phyloP scores from a whole-genome alignment of 2,888 invertebrate species.

The Microctonus brassicae region DNA sequence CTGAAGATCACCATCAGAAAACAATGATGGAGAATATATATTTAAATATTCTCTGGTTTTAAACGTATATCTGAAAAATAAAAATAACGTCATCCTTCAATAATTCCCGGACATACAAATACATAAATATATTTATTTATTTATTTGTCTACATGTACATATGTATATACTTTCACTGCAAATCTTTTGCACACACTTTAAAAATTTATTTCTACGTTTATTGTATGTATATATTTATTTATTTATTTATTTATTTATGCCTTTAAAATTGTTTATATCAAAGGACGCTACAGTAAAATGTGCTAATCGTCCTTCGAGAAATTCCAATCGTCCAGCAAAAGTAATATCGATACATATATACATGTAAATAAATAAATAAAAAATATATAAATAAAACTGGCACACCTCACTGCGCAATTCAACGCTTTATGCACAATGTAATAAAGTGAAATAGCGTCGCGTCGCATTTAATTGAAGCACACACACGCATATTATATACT shows the following conservation, averaged over 20 bases:
- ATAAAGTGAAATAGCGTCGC: slow-evolving; percentile 62
- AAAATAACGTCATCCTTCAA: not conserved
- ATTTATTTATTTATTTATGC: not conserved
- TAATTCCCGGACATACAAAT: not conserved
- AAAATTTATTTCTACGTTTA: not conserved
- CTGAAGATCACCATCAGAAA: slow-evolving; percentile 8
- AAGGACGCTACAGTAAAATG: slow-evolving; percentile 24
- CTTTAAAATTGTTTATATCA: slow-evolving; percentile 20
- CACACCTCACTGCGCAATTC: slow-evolving; percentile 42
- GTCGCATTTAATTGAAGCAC: slow-evolving; percentile 64
- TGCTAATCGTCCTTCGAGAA: slow-evolving; percentile 39
- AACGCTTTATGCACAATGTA: slow-evolving; percentile 50
- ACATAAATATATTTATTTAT: not conserved
- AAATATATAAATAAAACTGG: slow-evolving; percentile 4
- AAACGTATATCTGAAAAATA: slow-evolving; percentile 1
- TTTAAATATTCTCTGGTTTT: not conserved
- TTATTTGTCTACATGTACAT: too few species aligned
- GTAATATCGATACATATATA: slow-evolving; percentile 4
- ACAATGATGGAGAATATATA: not conserved
- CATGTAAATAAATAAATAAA: slow-evolving; percentile 46
- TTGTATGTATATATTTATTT: not conserved
- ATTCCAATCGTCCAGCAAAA: slow-evolving; percentile 38
- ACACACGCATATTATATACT: slow-evolving; percentile 44
- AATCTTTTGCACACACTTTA: not conserved
- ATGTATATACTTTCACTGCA: not conserved